A percentile compares a stretch with the other conserved stretches of the same genome.
phyloP scores from a whole-genome alignment of 2,797 vertebrate species.

The Cirrhinus mrigala region DNA sequence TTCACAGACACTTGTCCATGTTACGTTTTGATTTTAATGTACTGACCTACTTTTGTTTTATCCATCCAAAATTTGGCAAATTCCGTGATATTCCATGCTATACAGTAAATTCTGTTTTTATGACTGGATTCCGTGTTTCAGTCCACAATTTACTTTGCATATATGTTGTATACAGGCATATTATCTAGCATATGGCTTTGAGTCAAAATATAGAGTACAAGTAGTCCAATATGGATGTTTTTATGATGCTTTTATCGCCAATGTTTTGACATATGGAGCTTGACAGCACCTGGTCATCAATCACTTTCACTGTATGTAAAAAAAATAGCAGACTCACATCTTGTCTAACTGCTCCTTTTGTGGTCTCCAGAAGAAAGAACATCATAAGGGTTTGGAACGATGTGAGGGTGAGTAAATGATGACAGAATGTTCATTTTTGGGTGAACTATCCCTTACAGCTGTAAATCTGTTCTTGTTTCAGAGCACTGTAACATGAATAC shows the following conservation, averaged over 20 bases:
- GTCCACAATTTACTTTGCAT: no score
- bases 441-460: constrained; percentile 46
- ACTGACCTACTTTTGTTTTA: no score
- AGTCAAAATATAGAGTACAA: background rate
- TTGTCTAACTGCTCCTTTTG: background rate
- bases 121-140: no score
- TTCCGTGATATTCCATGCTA: no score
- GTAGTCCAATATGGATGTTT: background rate
- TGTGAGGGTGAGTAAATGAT: constrained; percentile 18
- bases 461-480: constrained; percentile 68
- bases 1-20: no score
- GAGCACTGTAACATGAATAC: constrained; percentile 41
- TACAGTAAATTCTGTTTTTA: no score
- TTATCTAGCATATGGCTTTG: background rate
- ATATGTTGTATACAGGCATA: background rate
- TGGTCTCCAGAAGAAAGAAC: constrained; percentile 5
- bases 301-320: background rate
- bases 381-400: background rate
- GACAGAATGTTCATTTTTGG: constrained; percentile 13
- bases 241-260: background rate
- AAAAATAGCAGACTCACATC: background rate
- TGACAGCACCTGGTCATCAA: constrained; percentile 3
- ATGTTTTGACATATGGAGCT: background rate
- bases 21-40: no score
- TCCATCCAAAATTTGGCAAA: no score